Evolutionary conservation across 2,113 vertebrate species (phyloP).

Genomic region (Gambusia affinis): DNA sequence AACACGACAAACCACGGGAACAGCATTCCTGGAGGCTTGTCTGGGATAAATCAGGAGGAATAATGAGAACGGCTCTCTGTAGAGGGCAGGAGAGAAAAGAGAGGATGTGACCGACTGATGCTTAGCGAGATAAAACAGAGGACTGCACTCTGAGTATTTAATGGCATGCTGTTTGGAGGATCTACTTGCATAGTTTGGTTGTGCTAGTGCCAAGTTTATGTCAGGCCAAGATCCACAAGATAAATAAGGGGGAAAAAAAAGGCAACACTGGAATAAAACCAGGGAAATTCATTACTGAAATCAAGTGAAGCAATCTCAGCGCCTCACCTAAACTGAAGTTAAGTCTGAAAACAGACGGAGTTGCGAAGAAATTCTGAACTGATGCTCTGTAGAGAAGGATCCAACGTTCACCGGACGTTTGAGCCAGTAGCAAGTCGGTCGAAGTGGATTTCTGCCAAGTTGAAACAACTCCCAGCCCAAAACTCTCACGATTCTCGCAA

Average conservation of each 20-base stretch:
- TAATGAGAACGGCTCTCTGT: slow-evolving; percentile 48
- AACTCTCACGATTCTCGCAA: too few species aligned
- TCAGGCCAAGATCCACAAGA: background rate
- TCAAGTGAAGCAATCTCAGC: too few species aligned
- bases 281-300: background rate
- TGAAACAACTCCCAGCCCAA: too few species aligned
- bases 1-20: slow-evolving; percentile 56
- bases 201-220: slow-evolving; percentile 15
- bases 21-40: slow-evolving; percentile 58
- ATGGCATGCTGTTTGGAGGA: slow-evolving; percentile 14
- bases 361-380: too few species aligned
- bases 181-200: slow-evolving; percentile 40
- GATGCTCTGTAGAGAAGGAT: too few species aligned
- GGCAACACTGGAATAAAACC: background rate
- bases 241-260: background rate
- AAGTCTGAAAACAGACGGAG: too few species aligned
- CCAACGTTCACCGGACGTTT: too few species aligned
- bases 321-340: too few species aligned
- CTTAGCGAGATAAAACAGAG: slow-evolving; percentile 11
- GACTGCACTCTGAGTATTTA: background rate
- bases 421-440: too few species aligned
- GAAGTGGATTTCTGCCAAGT: too few species aligned
- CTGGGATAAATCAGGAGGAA: slow-evolving; percentile 56
- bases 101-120: slow-evolving; percentile 25
- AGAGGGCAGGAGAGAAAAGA: slow-evolving; percentile 32